Evolutionary conservation across 2,113 vertebrate species (phyloP).

Genomic region (Tonatia bakeri): DNA sequence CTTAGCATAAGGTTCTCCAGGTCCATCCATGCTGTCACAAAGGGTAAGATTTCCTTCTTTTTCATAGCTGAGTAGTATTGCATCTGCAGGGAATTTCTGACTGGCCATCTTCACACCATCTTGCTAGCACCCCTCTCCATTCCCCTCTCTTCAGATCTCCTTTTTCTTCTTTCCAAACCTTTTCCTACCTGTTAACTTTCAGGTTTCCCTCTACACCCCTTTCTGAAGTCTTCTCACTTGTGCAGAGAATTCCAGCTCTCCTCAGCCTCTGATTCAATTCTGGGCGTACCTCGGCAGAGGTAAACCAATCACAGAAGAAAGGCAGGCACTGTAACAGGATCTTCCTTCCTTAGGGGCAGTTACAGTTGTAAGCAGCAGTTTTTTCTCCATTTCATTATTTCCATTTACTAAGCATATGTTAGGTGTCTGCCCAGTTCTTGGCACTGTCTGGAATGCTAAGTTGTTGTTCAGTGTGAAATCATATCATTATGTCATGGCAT

Average conservation of each 20-base stretch:
- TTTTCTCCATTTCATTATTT: not conserved
- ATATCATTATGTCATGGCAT: not conserved
- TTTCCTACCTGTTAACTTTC: not conserved
- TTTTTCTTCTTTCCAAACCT: not conserved
- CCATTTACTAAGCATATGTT: rapidly evolving
- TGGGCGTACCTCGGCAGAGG: not conserved
- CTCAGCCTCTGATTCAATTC: not conserved
- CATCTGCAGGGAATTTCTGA: not conserved
- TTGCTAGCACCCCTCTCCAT: not conserved
- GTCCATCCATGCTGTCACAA: not conserved
- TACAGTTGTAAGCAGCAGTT: not conserved
- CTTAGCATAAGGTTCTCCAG: not conserved
- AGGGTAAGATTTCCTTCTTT: not conserved
- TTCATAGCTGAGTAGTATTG: not conserved
- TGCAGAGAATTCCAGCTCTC: not conserved
- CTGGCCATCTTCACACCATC: not conserved
- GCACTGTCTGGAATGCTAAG: not conserved
- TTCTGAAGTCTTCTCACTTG: not conserved
- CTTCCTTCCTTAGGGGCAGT: not conserved
- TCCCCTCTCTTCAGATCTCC: too few species aligned
- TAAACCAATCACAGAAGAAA: not conserved
- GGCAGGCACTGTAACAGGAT: rapidly evolving
- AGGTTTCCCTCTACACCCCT: not conserved
- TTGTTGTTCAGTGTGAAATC: not conserved
- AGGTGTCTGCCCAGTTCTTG: too few species aligned